Conservation (phyloP, 2,113 vertebrate genomes). For the Zosterops japonicus region DNA sequence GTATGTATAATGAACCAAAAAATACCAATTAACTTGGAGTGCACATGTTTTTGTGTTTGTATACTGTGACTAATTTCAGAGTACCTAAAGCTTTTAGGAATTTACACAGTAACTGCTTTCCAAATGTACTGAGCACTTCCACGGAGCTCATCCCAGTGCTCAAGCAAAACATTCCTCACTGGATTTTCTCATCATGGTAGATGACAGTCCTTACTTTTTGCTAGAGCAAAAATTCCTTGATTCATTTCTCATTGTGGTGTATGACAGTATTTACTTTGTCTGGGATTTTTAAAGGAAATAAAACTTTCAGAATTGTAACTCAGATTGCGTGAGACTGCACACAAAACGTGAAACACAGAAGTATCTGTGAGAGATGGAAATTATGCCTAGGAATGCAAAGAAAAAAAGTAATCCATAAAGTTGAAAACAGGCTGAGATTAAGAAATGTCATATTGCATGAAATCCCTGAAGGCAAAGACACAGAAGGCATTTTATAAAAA, state of each 20-base stretch:
- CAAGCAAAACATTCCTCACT: neutral
- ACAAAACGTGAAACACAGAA: neutral
- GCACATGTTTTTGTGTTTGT: neutral
- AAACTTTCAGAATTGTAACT: neutral
- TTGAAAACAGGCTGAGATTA: slow-evolving; percentile 44
- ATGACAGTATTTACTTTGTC: neutral
- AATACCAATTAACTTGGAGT: neutral
- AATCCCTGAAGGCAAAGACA: neutral
- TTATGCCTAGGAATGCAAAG: neutral
- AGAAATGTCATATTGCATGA: slow-evolving; percentile 28
- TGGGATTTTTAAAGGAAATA: neutral
- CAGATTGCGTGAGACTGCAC: neutral
- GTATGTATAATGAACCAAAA: neutral
- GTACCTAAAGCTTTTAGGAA: neutral
- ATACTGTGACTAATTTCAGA: neutral
- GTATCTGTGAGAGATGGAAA: neutral
- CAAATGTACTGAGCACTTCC: neutral
- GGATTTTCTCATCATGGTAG: neutral
- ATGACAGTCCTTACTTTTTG: neutral
- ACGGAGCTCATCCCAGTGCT: neutral
- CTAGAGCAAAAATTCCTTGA: neutral
- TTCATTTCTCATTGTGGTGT: neutral
- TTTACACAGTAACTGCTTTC: neutral
- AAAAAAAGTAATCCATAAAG: slow-evolving; percentile 7
- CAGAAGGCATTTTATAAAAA: slow-evolving; percentile 5